phyloP scores from a whole-genome alignment of 2,888 invertebrate genomes.

The Metallyticus violacea region DNA sequence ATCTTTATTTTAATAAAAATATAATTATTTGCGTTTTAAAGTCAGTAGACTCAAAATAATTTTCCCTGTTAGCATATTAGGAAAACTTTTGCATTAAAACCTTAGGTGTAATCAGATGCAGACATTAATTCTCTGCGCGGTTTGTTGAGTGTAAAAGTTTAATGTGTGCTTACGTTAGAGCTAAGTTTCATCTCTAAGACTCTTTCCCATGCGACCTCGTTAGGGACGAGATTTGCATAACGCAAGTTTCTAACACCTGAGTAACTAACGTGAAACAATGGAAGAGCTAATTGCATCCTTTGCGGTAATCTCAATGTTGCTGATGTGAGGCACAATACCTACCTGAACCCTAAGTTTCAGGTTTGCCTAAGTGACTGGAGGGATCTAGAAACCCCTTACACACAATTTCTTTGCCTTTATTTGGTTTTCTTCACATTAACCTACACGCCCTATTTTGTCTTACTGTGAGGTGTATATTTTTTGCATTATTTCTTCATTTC shows the following conservation, averaged over 20 bases:
- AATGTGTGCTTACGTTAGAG: not conserved
- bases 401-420: not conserved
- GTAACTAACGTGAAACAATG: not conserved
- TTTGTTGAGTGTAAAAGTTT: not conserved
- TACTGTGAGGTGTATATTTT: too few species aligned
- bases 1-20: too few species aligned
- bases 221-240: not conserved
- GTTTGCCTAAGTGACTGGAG: not conserved
- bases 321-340: not conserved
- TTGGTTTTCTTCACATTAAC: not conserved
- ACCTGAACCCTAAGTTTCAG: not conserved
- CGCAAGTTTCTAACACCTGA: not conserved
- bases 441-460: too few species aligned
- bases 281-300: not conserved
- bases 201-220: not conserved
- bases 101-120: not conserved
- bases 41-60: not conserved
- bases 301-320: not conserved
- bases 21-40: not conserved
- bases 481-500: too few species aligned
- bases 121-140: not conserved
- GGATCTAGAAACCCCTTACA: not conserved
- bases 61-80: not conserved
- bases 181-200: not conserved
- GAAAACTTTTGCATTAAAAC: not conserved